These are phyloP conservation scores for Choloepus didactylus DNA, from an alignment of 2,797 vertebrate species.

Conservation along the genomic window DNA sequence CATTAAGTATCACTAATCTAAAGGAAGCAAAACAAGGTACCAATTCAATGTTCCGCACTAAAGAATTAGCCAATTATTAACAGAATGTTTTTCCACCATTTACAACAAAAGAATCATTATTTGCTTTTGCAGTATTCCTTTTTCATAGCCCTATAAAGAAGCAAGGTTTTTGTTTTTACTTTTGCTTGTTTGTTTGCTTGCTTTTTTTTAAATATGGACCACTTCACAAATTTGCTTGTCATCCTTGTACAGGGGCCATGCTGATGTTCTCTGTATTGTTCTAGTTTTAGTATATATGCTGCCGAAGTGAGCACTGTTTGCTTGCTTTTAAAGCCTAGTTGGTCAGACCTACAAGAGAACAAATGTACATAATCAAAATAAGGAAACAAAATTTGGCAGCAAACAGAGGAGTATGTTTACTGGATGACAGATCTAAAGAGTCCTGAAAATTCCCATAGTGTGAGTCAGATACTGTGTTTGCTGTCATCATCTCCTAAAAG, in stretches of 20 bases:
- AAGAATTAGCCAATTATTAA: slow-evolving; percentile 3
- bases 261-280: too few species aligned
- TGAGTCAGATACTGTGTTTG: background rate
- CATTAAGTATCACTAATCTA: background rate
- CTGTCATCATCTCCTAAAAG: background rate
- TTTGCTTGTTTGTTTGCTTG: background rate
- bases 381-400: background rate
- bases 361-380: background rate
- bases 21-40: background rate
- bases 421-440: background rate
- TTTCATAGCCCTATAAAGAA: background rate
- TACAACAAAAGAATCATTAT: background rate
- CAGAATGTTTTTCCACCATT: background rate
- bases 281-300: too few species aligned
- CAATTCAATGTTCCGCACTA: background rate
- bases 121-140: background rate
- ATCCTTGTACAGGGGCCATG: too few species aligned
- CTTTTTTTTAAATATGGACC: too few species aligned
- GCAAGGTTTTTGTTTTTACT: background rate
- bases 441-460: background rate
- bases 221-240: too few species aligned
- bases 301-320: background rate
- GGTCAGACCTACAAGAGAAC: background rate
- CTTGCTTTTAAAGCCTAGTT: slow-evolving; percentile 15
- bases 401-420: background rate